These are phyloP conservation scores for Macrostomum lignano DNA, from an alignment of 1,140 invertebrate genomes.

Conservation along the genomic window DNA sequence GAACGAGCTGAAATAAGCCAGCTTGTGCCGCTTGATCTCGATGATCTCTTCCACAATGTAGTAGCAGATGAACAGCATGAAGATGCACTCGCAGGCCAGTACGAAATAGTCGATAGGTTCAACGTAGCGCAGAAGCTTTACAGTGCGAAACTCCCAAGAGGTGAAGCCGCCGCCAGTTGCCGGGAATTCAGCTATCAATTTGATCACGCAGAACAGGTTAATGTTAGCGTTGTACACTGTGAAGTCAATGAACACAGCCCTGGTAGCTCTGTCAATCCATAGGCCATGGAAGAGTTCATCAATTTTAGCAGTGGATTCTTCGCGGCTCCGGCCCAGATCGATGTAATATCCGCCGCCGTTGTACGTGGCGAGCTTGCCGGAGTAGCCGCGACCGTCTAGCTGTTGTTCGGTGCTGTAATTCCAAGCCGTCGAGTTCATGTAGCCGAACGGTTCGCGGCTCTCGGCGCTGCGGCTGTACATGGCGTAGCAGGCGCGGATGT, in stretches of 20 bases:
- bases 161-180: slow-evolving; percentile 40
- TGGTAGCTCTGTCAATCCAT: slow-evolving; percentile 40
- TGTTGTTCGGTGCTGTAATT: too few species aligned
- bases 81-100: slow-evolving; percentile 34
- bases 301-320: slow-evolving; percentile 16
- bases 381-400: too few species aligned
- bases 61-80: slow-evolving; percentile 36
- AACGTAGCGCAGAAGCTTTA: slow-evolving; percentile 36
- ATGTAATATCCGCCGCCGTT: slow-evolving; percentile 5
- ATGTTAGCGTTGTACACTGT: slow-evolving; percentile 45
- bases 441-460: slow-evolving; percentile 18
- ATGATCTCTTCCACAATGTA: slow-evolving; percentile 38
- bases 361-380: slow-evolving; percentile 2
- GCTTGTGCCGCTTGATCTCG: slow-evolving; percentile 18
- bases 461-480: slow-evolving; percentile 31
- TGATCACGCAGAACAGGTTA: slow-evolving; percentile 40
- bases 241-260: slow-evolving; percentile 43
- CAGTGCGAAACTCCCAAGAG: slow-evolving; percentile 32
- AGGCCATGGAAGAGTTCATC: slow-evolving; percentile 32
- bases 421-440: slow-evolving; percentile 12
- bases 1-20: slow-evolving; percentile 33
- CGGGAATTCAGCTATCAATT: slow-evolving; percentile 39
- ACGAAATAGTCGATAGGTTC: slow-evolving; percentile 32
- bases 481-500: slow-evolving; percentile 36
- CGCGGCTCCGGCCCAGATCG: background rate